These are phyloP conservation scores for Lampris incognitus DNA, from an alignment of 2,113 vertebrate genomes.

Conservation along the genomic window DNA sequence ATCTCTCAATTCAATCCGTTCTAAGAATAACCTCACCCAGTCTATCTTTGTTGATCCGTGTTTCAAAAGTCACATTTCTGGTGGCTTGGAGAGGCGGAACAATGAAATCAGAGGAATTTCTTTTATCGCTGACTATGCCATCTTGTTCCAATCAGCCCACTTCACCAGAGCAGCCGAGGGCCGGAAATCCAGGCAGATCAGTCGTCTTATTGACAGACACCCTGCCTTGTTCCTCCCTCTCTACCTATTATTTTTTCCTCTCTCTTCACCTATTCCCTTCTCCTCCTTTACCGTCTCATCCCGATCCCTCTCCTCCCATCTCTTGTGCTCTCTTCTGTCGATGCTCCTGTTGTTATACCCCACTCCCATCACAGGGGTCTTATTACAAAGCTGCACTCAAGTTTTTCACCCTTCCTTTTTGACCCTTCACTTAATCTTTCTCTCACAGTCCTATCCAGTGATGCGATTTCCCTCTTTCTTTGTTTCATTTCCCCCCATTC, in stretches of 20 bases:
- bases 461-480: neutral
- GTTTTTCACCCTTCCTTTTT: neutral
- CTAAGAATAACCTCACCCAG: neutral
- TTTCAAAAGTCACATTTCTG: slow-evolving; percentile 51
- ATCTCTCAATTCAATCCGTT: slow-evolving; percentile 15
- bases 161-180: slow-evolving; percentile 62
- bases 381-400: slow-evolving; percentile 5
- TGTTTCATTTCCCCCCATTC: slow-evolving; percentile 19
- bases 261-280: neutral
- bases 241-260: slow-evolving; percentile 8
- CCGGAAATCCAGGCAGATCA: slow-evolving; percentile 74
- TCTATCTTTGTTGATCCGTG: slow-evolving; percentile 31
- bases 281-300: neutral
- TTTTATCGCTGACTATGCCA: slow-evolving; percentile 75
- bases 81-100: slow-evolving; percentile 53
- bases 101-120: slow-evolving; percentile 77
- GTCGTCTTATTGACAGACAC: slow-evolving; percentile 75
- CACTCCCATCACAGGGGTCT: slow-evolving; percentile 14
- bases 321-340: neutral
- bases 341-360: neutral
- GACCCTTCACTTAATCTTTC: neutral
- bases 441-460: slow-evolving; percentile 1
- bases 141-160: slow-evolving; percentile 80
- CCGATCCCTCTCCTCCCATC: neutral
- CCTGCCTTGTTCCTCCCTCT: slow-evolving; percentile 46